A percentile compares a stretch with the other conserved stretches of the same genome.
These are phyloP conservation scores for Metridium senile DNA, from an alignment of 92 coral and sea anemone species.

Conservation along the genomic window DNA sequence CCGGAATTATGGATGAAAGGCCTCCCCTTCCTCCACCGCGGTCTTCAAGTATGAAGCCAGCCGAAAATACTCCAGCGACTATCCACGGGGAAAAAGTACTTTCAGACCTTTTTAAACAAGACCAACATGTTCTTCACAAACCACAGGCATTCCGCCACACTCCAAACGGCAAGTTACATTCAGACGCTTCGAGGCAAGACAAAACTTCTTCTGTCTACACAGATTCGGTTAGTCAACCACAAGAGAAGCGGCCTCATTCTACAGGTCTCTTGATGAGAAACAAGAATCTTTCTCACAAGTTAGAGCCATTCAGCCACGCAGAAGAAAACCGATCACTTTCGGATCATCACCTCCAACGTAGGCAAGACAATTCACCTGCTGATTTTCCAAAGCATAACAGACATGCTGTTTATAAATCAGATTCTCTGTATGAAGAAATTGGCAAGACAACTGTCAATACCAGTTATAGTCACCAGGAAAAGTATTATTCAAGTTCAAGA, in stretches of 20 bases:
- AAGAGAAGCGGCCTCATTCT: background rate
- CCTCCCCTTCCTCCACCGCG: conserved; percentile 34
- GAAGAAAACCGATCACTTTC: background rate
- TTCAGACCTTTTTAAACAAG: too few species aligned
- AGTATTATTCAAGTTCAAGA: background rate
- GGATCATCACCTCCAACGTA: background rate
- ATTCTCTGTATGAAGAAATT: background rate
- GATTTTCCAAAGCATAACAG: background rate
- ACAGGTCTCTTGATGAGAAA: background rate
- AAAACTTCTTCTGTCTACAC: background rate
- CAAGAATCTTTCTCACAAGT: background rate
- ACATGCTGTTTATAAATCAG: background rate
- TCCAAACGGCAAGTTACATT: too few species aligned
- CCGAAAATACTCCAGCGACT: background rate
- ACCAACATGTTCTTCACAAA: too few species aligned
- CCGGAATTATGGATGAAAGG: background rate
- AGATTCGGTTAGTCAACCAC: background rate
- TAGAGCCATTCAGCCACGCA: background rate
- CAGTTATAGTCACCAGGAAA: background rate
- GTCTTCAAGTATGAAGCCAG: conserved; percentile 15
- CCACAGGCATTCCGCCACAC: too few species aligned
- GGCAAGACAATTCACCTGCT: background rate
- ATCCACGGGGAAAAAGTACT: background rate
- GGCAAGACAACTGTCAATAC: background rate
- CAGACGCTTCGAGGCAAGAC: background rate